These are phyloP conservation scores for Solea senegalensis DNA, from an alignment of 2,113 vertebrate genomes.

Conservation along the genomic window DNA sequence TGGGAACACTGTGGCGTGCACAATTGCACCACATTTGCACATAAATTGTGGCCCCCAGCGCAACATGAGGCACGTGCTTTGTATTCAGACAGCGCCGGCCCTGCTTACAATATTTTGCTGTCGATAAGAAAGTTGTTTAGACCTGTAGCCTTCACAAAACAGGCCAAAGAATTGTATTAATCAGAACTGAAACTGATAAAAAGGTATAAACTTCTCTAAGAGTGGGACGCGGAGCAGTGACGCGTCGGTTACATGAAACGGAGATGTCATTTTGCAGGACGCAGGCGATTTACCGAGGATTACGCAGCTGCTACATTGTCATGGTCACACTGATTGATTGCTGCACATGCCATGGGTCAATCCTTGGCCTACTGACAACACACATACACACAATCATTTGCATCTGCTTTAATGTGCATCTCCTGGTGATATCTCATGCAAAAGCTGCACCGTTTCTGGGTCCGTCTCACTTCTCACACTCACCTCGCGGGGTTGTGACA, in stretches of 20 bases:
- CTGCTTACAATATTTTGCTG: no score
- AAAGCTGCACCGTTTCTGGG: neutral
- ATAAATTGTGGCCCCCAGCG: no score
- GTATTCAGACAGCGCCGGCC: no score
- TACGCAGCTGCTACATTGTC: neutral
- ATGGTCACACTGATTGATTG: slow-evolving; percentile 3
- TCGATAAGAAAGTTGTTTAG: no score
- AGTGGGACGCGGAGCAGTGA: neutral
- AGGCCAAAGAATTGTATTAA: no score
- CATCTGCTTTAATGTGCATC: neutral
- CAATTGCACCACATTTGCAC: no score
- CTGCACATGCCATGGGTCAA: neutral
- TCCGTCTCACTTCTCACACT: slow-evolving; percentile 5
- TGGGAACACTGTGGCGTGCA: no score
- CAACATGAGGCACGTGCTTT: no score
- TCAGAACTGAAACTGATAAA: no score
- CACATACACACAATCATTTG: neutral
- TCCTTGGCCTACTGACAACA: slow-evolving; percentile 17
- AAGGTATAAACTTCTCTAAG: neutral
- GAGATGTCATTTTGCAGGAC: neutral
- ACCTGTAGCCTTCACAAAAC: no score
- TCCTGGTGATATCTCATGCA: neutral
- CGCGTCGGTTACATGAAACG: slow-evolving; percentile 6
- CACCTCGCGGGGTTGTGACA: neutral
- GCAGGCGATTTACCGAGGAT: slow-evolving; percentile 2